Conservation (phyloP, 2,888 invertebrate genomes). For the Synanthedon formicaeformis region DNA sequence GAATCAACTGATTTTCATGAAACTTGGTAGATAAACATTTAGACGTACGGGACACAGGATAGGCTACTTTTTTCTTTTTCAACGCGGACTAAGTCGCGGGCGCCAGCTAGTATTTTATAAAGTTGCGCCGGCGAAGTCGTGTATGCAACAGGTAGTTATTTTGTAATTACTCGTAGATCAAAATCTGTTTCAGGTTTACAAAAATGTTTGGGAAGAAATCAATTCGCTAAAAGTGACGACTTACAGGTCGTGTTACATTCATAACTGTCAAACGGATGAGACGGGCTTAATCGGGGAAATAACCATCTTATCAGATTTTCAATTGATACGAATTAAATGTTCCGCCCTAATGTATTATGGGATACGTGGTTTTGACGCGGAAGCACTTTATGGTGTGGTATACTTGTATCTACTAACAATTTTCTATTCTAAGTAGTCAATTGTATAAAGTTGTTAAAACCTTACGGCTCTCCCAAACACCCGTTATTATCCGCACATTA, state of each 20-base stretch:
- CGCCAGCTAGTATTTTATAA: too few species aligned
- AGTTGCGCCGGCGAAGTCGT: too few species aligned
- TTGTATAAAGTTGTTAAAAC: too few species aligned
- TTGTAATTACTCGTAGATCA: not conserved
- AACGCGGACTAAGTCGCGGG: too few species aligned
- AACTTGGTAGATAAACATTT: too few species aligned
- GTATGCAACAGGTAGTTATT: not conserved
- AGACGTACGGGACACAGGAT: too few species aligned
- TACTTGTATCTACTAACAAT: too few species aligned
- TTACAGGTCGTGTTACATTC: conserved; percentile 65
- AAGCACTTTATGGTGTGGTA: conserved; percentile 45
- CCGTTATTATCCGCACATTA: too few species aligned
- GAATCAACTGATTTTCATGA: too few species aligned
- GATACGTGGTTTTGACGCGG: conserved; percentile 47
- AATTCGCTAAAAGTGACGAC: conserved; percentile 46
- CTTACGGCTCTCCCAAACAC: too few species aligned
- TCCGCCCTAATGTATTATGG: conserved; percentile 71
- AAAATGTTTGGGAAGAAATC: conserved; percentile 52
- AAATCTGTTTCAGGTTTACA: conserved; percentile 47
- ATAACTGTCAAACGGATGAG: conserved; percentile 55
- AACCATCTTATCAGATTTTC: conserved; percentile 58
- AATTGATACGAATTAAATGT: conserved; percentile 56
- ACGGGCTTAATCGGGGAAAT: conserved; percentile 40
- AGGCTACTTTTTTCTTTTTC: too few species aligned
- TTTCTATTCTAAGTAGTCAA: too few species aligned